Evolutionary conservation across 2,888 invertebrate species (phyloP).

Genomic region (Dolichopus griseipennis): DNA sequence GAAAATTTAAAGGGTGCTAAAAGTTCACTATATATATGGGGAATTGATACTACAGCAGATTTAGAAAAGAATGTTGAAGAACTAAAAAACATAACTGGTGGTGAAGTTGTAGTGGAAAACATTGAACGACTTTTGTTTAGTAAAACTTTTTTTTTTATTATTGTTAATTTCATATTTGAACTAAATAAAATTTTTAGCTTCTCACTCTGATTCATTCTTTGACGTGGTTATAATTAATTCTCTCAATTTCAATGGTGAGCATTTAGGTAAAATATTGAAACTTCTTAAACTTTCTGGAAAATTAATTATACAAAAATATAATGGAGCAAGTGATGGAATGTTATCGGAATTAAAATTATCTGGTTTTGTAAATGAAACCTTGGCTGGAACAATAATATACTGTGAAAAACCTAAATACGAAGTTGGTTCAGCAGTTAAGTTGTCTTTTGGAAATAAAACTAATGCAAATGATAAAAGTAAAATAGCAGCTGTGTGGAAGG

Average conservation of each 20-base stretch:
- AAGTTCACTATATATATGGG: slow-evolving; percentile 53
- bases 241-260: slow-evolving; percentile 31
- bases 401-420: slow-evolving; percentile 64
- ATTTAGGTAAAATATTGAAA: slow-evolving; percentile 51
- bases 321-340: slow-evolving; percentile 38
- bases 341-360: slow-evolving; percentile 51
- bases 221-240: slow-evolving; percentile 49
- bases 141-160: slow-evolving; percentile 38
- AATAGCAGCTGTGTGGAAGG: slow-evolving; percentile 61
- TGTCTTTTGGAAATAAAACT: slow-evolving; percentile 37
- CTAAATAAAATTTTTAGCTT: slow-evolving; percentile 40
- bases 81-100: slow-evolving; percentile 46
- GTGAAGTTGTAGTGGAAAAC: slow-evolving; percentile 51
- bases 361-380: slow-evolving; percentile 49
- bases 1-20: slow-evolving; percentile 41
- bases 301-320: slow-evolving; percentile 47
- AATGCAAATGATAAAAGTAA: slow-evolving; percentile 35
- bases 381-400: slow-evolving; percentile 35
- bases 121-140: slow-evolving; percentile 51
- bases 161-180: background rate
- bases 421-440: slow-evolving; percentile 55
- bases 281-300: slow-evolving; percentile 56
- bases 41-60: slow-evolving; percentile 43
- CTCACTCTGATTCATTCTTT: slow-evolving; percentile 51
- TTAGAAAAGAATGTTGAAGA: slow-evolving; percentile 48